Conservation (phyloP, 2,888 invertebrate species). For the Campopleginae sp. region DNA sequence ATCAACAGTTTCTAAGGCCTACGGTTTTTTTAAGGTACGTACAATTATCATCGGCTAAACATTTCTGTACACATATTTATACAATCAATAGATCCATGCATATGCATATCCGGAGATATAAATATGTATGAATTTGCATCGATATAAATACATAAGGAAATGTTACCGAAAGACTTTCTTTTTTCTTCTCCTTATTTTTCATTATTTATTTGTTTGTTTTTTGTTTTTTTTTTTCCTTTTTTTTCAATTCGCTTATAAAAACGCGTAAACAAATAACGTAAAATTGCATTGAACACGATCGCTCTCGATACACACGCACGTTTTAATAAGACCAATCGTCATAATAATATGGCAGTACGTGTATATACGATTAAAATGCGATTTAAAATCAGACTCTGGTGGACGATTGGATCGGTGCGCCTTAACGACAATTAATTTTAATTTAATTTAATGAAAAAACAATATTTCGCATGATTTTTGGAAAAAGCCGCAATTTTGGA, state of each 20-base stretch:
- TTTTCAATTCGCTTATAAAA: slow-evolving; percentile 34
- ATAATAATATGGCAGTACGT: slow-evolving; percentile 48
- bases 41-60: slow-evolving; percentile 68
- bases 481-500: too few relatives aligned
- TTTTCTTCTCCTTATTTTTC: slow-evolving; percentile 17
- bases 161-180: slow-evolving; percentile 68
- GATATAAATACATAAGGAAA: slow-evolving; percentile 16
- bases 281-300: slow-evolving; percentile 63
- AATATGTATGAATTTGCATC: neutral
- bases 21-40: slow-evolving; percentile 77
- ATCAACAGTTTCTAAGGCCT: slow-evolving; percentile 80
- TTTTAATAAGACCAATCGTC: slow-evolving; percentile 27
- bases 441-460: too few relatives aligned
- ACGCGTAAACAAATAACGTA: slow-evolving; percentile 52
- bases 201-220: neutral
- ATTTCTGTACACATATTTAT: slow-evolving; percentile 40
- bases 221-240: slow-evolving; percentile 4
- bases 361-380: slow-evolving; percentile 44
- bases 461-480: too few relatives aligned
- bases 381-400: slow-evolving; percentile 64
- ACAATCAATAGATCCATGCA: slow-evolving; percentile 16
- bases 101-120: neutral
- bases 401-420: slow-evolving; percentile 63
- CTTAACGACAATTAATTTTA: slow-evolving; percentile 55
- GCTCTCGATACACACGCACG: slow-evolving; percentile 50